Evolutionary conservation across 2,113 vertebrate genomes (phyloP).

Genomic region (Piliocolobus tephrosceles): DNA sequence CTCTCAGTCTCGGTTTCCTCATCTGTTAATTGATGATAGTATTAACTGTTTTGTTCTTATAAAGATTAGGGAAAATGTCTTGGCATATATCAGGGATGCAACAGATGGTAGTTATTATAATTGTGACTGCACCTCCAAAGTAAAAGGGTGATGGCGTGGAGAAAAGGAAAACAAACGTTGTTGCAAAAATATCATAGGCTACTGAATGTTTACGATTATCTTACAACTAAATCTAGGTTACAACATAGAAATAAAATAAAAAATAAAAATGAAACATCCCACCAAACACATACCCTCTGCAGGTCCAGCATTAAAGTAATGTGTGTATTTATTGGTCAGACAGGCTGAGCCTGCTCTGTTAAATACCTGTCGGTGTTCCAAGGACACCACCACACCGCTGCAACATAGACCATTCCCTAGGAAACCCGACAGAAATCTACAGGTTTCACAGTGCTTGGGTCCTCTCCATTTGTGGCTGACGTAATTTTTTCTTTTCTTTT

Average conservation of each 20-base stretch:
- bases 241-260: neutral
- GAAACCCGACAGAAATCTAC: neutral
- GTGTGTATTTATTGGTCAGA: neutral
- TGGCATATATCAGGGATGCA: neutral
- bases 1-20: neutral
- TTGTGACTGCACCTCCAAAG: neutral
- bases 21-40: neutral
- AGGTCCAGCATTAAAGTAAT: neutral
- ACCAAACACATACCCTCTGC: neutral
- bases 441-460: neutral
- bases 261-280: neutral
- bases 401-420: neutral
- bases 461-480: constrained; percentile 50
- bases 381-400: neutral
- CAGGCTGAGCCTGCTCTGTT: neutral
- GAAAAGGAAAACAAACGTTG: neutral
- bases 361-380: neutral
- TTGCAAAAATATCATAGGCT: neutral
- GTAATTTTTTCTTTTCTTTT: neutral
- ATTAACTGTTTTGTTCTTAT: neutral
- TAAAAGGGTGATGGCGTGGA: neutral
- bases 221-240: neutral
- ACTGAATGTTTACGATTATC: neutral
- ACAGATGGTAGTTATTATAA: neutral
- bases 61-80: neutral